Conservation (phyloP, 2,888 invertebrate genomes). For the Hylaea fasciaria region DNA sequence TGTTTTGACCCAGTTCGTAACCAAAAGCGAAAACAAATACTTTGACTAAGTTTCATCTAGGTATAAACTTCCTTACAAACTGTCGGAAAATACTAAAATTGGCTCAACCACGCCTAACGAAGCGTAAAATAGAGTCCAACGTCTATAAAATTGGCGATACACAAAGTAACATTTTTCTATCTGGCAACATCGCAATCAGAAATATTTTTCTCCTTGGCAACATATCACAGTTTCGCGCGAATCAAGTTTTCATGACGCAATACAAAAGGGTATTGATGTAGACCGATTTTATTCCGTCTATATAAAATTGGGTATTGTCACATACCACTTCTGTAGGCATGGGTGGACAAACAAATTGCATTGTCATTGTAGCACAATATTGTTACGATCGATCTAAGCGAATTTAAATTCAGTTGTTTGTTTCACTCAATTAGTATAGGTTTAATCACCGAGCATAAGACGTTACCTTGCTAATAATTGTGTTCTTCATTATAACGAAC, state of each 20-base stretch:
- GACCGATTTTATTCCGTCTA: slow-evolving; percentile 9
- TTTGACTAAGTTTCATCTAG: not conserved
- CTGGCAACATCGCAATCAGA: slow-evolving; percentile 3
- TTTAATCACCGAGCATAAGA: no score
- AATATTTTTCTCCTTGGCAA: slow-evolving; percentile 9
- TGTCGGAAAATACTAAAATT: slow-evolving; percentile 3
- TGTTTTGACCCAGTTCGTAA: not conserved
- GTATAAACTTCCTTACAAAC: not conserved
- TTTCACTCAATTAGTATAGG: no score
- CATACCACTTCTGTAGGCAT: not conserved
- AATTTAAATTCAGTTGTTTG: no score
- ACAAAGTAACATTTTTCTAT: slow-evolving; percentile 5
- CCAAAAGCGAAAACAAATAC: not conserved
- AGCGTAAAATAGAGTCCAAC: slow-evolving; percentile 15
- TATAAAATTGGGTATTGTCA: slow-evolving; percentile 2
- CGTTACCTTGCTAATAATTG: no score
- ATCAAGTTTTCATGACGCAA: slow-evolving; percentile 3
- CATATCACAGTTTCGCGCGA: slow-evolving; percentile 3
- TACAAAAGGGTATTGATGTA: slow-evolving; percentile 9
- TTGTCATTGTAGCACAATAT: no score
- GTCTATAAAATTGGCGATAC: slow-evolving; percentile 10
- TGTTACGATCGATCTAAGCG: not conserved
- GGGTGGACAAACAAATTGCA: not conserved
- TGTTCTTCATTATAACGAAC: no score
- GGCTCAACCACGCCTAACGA: slow-evolving; percentile 7